Evolutionary conservation across 2,888 invertebrate genomes (phyloP).

Genomic region (Andricus quercusramuli): DNA sequence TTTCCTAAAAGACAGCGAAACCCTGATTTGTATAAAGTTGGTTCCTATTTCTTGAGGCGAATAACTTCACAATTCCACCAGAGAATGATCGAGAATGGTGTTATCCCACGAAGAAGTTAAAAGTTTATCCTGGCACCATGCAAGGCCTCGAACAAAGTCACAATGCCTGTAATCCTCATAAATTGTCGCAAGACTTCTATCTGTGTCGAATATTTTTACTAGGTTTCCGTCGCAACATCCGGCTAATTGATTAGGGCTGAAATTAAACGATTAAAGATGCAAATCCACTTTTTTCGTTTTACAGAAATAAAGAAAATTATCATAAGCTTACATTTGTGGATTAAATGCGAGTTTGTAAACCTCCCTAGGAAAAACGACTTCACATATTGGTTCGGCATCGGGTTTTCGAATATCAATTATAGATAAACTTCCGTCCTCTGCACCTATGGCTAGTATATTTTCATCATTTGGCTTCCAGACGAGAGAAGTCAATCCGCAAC

Average conservation of each 20-base stretch:
- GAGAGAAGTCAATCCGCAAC: slow-evolving; percentile 76
- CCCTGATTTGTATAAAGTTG: neutral
- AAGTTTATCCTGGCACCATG: slow-evolving; percentile 80
- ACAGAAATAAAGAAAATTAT: slow-evolving; percentile 25
- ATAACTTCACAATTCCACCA: slow-evolving; percentile 39
- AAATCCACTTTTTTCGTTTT: neutral
- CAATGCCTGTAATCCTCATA: slow-evolving; percentile 79
- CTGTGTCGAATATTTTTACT: slow-evolving; percentile 78
- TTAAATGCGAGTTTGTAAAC: slow-evolving; percentile 78
- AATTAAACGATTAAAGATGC: slow-evolving; percentile 3
- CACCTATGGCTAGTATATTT: slow-evolving; percentile 79
- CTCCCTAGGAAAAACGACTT: slow-evolving; percentile 70
- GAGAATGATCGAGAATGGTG: slow-evolving; percentile 71
- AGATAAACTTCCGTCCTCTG: slow-evolving; percentile 80
- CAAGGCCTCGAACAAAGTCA: slow-evolving; percentile 81
- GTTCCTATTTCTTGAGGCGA: slow-evolving; percentile 15
- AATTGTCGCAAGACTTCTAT: slow-evolving; percentile 70
- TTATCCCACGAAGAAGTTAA: slow-evolving; percentile 83
- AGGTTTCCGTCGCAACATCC: slow-evolving; percentile 79
- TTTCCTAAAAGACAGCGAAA: neutral
- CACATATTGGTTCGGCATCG: slow-evolving; percentile 69
- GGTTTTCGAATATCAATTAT: slow-evolving; percentile 80
- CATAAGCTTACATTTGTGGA: slow-evolving; percentile 62
- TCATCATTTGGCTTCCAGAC: slow-evolving; percentile 77
- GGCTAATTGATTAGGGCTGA: slow-evolving; percentile 76